Conservation (phyloP, 2,888 invertebrate species). For the Drosophila subsilvestris region DNA sequence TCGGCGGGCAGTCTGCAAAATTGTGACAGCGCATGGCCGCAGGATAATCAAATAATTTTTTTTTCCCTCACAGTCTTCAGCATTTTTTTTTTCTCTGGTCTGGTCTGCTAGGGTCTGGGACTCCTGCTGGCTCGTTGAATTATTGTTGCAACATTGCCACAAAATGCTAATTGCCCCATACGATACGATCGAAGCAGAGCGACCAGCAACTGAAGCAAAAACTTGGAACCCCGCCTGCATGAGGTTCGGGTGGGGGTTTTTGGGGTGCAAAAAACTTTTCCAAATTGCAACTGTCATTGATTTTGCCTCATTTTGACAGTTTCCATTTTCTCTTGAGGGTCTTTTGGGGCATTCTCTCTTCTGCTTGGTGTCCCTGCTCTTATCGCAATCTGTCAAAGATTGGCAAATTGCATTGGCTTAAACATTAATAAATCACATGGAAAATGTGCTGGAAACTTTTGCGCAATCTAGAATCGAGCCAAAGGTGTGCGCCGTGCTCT, state of each 20-base stretch:
- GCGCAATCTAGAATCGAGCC: not conserved
- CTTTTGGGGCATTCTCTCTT: not conserved
- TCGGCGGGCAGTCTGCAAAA: constrained; percentile 74
- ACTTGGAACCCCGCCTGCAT: constrained; percentile 16
- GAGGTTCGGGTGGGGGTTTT: constrained; percentile 1
- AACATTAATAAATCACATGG: constrained; percentile 66
- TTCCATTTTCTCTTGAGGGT: constrained; percentile 28
- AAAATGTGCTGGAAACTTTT: constrained; percentile 27
- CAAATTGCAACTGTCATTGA: constrained; percentile 75
- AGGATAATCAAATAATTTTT: constrained; percentile 81
- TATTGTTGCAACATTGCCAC: constrained; percentile 79
- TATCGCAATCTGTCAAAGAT: constrained; percentile 77
- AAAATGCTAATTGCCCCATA: constrained; percentile 78
- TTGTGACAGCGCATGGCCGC: constrained; percentile 83
- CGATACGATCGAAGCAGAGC: constrained; percentile 69
- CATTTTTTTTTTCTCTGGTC: constrained; percentile 36
- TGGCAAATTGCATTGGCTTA: constrained; percentile 55
- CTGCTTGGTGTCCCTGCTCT: constrained; percentile 32
- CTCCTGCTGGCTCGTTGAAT: constrained; percentile 65
- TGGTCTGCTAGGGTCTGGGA: constrained; percentile 29
- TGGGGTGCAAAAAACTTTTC: constrained; percentile 54
- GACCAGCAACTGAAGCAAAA: constrained; percentile 1
- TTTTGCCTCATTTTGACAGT: constrained; percentile 59
- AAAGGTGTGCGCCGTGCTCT: constrained; percentile 11
- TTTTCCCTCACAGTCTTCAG: constrained; percentile 41